Evolutionary conservation across 2,113 vertebrate genomes (phyloP).

Genomic region (Nannospalax galili): DNA sequence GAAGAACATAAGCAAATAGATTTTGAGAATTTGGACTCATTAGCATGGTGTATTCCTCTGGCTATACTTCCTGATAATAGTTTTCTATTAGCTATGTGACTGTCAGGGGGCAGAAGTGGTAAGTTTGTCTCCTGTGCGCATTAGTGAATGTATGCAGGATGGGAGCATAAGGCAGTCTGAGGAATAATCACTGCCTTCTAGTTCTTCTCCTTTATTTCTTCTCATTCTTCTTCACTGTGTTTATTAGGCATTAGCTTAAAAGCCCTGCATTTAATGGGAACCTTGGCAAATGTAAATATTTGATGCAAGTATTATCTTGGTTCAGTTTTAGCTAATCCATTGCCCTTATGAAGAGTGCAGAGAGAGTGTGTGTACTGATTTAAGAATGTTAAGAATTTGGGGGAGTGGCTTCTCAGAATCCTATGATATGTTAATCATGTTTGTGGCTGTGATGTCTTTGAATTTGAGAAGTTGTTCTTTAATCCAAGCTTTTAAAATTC

Average conservation of each 20-base stretch:
- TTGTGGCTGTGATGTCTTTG: constrained; percentile 38
- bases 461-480: constrained; percentile 29
- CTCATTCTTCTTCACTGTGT: constrained; percentile 45
- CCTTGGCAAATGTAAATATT: constrained; percentile 68
- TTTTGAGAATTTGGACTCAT: constrained; percentile 63
- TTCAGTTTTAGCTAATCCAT: constrained; percentile 53
- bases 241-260: constrained; percentile 66
- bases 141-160: neutral
- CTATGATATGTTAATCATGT: constrained; percentile 46
- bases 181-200: neutral
- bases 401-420: constrained; percentile 41
- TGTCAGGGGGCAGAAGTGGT: constrained; percentile 18
- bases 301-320: constrained; percentile 49
- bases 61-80: constrained; percentile 58
- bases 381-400: constrained; percentile 73
- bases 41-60: constrained; percentile 47
- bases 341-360: constrained; percentile 18
- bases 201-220: neutral
- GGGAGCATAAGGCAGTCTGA: neutral
- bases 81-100: constrained; percentile 51
- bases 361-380: constrained; percentile 52
- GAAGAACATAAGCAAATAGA: constrained; percentile 59
- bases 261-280: constrained; percentile 39
- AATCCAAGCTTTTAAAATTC: constrained; percentile 37
- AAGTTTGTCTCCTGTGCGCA: constrained; percentile 43